Conservation (phyloP, 2,888 invertebrate species). For the Drosophila robusta region DNA sequence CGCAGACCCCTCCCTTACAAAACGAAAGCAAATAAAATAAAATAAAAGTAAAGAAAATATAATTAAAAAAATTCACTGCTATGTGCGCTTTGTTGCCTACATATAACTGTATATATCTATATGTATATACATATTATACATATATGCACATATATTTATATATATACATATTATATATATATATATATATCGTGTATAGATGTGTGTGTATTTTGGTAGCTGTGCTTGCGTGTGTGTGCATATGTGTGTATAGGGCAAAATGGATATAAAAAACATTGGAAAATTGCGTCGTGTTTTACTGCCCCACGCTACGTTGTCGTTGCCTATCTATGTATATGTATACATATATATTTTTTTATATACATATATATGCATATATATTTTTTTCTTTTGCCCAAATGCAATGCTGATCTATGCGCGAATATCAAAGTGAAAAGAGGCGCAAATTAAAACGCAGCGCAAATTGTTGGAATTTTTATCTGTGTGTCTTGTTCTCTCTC, state of each 20-base stretch:
- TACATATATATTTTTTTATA: neutral
- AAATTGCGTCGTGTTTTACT: constrained; percentile 54
- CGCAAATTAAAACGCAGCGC: constrained; percentile 54
- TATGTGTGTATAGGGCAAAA: constrained; percentile 10
- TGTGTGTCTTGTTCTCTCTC: constrained; percentile 15
- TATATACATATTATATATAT: constrained; percentile 1
- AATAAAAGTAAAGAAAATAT: constrained; percentile 18
- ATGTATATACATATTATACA: constrained; percentile 2
- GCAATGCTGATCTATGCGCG: constrained; percentile 61
- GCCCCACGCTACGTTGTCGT: constrained; percentile 32
- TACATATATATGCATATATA: constrained; percentile 17
- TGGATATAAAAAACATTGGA: constrained; percentile 45
- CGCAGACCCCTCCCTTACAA: constrained; percentile 5
- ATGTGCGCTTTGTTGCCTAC: constrained; percentile 24
- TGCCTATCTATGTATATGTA: constrained; percentile 13
- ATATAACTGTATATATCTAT: constrained; percentile 41
- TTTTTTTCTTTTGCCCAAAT: constrained; percentile 40
- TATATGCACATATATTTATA: constrained; percentile 2
- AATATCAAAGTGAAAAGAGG: constrained; percentile 49
- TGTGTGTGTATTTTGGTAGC: constrained; percentile 17
- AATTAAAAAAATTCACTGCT: constrained; percentile 6
- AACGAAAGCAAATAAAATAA: constrained; percentile 10
- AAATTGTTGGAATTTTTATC: constrained; percentile 57
- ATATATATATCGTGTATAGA: neutral
- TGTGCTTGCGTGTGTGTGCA: constrained; percentile 15